These are phyloP conservation scores for Lutjanus campechanus DNA, from an alignment of 2,797 vertebrate species.

Conservation along the genomic window DNA sequence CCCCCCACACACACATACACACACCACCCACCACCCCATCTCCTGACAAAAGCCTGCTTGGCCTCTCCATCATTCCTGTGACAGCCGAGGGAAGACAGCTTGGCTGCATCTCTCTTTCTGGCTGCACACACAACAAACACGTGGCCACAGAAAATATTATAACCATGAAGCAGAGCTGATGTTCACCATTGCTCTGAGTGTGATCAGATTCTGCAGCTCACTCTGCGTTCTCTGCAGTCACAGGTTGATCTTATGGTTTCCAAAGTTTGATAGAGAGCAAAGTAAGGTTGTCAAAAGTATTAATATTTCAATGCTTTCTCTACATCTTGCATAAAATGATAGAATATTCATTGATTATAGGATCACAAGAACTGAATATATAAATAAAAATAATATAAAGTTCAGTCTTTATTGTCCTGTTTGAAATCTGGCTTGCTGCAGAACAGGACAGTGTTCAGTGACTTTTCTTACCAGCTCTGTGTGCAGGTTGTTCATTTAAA, in stretches of 20 bases:
- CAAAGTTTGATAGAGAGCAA: neutral
- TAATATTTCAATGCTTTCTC: too few relatives aligned
- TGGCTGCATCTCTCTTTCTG: slow-evolving; percentile 64
- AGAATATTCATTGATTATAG: too few relatives aligned
- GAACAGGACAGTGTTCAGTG: too few relatives aligned
- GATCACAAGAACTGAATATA: too few relatives aligned
- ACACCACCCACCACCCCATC: slow-evolving; percentile 30
- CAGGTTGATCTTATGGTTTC: slow-evolving; percentile 6
- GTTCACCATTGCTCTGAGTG: slow-evolving; percentile 4
- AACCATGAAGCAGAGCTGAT: slow-evolving; percentile 33
- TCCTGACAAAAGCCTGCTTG: slow-evolving; percentile 82
- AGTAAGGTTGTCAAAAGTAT: neutral
- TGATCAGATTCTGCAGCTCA: neutral
- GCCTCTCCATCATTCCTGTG: slow-evolving; percentile 74
- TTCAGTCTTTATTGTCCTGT: too few relatives aligned
- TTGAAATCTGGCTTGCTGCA: too few relatives aligned
- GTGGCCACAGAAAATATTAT: slow-evolving; percentile 47
- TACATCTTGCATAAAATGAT: too few relatives aligned
- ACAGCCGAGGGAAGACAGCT: slow-evolving; percentile 76
- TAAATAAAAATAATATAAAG: too few relatives aligned
- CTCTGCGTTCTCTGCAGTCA: neutral
- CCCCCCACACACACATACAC: too few relatives aligned
- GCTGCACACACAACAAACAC: slow-evolving; percentile 56
- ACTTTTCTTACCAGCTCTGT: too few relatives aligned
- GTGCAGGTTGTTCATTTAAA: too few relatives aligned